Percentiles rank a stretch among this genome's conserved stretches.
Evolutionary conservation across 1,140 invertebrate genomes (phyloP).

Genomic region (Eriocheir sinensis): DNA sequence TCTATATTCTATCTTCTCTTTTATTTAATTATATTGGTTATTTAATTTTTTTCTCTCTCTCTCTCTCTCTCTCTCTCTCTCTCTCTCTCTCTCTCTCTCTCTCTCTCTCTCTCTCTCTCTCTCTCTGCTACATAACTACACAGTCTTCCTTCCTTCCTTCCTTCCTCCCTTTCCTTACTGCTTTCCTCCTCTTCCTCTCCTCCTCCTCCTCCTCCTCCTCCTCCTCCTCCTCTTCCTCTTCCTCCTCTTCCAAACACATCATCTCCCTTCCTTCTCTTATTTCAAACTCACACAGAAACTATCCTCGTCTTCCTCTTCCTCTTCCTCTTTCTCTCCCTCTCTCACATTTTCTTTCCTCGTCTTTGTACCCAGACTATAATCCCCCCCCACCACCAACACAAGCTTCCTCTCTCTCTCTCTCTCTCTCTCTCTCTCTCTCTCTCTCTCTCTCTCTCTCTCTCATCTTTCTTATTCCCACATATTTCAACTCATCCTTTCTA

Average conservation of each 20-base stretch:
- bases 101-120: slow-evolving; percentile 18
- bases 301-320: too few species aligned
- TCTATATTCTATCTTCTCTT: background rate
- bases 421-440: background rate
- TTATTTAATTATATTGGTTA: background rate
- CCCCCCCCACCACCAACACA: background rate
- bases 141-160: background rate
- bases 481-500: background rate
- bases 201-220: background rate
- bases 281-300: too few species aligned
- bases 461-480: background rate
- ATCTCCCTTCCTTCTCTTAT: too few species aligned
- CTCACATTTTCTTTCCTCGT: background rate
- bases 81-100: background rate
- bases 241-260: background rate
- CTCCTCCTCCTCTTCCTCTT: background rate
- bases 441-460: slow-evolving; percentile 25
- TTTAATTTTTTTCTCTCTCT: background rate
- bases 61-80: background rate
- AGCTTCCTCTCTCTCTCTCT: background rate
- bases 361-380: background rate
- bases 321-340: background rate
- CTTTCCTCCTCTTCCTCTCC: background rate
- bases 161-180: background rate
- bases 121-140: too few species aligned